Evolutionary conservation across 2,888 invertebrate genomes (phyloP).

Genomic region (Drosophila neutralis): DNA sequence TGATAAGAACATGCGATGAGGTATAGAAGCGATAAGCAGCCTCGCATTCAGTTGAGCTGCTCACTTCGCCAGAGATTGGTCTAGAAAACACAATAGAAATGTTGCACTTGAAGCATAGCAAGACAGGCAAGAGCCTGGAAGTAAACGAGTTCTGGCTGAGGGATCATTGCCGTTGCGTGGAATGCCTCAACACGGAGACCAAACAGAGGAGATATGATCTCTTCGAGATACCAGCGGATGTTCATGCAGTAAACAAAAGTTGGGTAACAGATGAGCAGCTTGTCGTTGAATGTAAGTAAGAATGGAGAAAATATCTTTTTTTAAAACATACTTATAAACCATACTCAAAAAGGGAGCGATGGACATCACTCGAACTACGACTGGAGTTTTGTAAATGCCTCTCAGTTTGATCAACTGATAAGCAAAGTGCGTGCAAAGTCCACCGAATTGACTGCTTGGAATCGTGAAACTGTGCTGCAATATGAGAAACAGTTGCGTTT

Average conservation of each 20-base stretch:
- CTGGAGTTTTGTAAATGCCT: conserved; percentile 46
- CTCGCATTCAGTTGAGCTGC: conserved; percentile 19
- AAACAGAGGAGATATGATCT: conserved; percentile 87
- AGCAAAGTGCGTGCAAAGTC: conserved; percentile 48
- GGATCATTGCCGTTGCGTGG: conserved; percentile 86
- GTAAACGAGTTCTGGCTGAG: conserved; percentile 82
- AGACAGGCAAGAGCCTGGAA: conserved; percentile 59
- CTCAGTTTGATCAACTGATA: conserved; percentile 70
- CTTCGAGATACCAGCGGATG: conserved; percentile 86
- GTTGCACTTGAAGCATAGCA: conserved; percentile 63
- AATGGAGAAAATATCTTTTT: neutral
- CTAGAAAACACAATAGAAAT: conserved; percentile 36
- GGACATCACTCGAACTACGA: conserved; percentile 57
- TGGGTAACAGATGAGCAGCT: conserved; percentile 74
- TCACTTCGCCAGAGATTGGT: conserved; percentile 8
- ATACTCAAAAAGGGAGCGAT: conserved; percentile 50
- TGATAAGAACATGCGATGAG: conserved; percentile 40
- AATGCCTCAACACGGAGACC: conserved; percentile 87
- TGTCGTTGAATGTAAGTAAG: conserved; percentile 86
- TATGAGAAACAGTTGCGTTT: conserved; percentile 82
- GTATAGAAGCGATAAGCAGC: conserved; percentile 10
- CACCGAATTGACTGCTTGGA: conserved; percentile 85
- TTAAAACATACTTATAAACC: neutral
- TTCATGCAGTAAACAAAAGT: conserved; percentile 81
- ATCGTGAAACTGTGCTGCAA: conserved; percentile 83